A percentile compares a stretch with the other conserved stretches of the same genome.
Conservation (phyloP, 2,797 vertebrate species). For the Phrynocephalus forsythii region DNA sequence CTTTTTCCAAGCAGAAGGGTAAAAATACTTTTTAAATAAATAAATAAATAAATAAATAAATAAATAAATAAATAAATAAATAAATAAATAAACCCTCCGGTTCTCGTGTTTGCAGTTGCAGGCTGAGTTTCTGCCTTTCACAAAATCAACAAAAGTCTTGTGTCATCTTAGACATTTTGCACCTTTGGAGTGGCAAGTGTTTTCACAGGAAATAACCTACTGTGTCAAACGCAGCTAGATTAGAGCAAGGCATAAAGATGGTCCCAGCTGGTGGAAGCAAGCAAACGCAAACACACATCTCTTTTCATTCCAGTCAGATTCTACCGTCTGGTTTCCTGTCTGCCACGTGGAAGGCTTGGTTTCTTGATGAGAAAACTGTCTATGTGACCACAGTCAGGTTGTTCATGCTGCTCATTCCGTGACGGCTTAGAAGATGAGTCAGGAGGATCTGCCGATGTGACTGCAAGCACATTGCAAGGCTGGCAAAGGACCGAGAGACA, state of each 20-base stretch:
- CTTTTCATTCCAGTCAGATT: neutral
- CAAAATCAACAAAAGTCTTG: too few relatives aligned
- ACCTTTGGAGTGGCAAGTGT: neutral
- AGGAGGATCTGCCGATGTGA: neutral
- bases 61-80: too few relatives aligned
- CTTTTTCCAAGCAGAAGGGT: too few relatives aligned
- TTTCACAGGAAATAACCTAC: neutral
- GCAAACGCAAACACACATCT: too few relatives aligned
- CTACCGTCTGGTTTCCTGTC: neutral
- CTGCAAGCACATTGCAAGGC: neutral
- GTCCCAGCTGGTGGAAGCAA: too few relatives aligned
- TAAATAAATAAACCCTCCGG: too few relatives aligned
- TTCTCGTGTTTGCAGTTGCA: too few relatives aligned
- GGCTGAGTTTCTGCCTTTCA: neutral
- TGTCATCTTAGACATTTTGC: neutral
- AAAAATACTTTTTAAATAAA: too few relatives aligned
- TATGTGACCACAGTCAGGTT: slow-evolving; percentile 16
- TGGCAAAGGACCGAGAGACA: too few relatives aligned
- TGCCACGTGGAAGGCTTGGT: neutral
- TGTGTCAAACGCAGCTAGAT: neutral
- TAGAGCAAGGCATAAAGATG: too few relatives aligned
- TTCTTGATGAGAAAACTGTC: neutral
- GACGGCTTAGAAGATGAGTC: slow-evolving; percentile 11
- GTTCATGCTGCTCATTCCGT: neutral
- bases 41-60: too few relatives aligned